Evolutionary conservation across 64 coral and sea anemone genomes (phyloP).

Genomic region (Orbicella faveolata): DNA sequence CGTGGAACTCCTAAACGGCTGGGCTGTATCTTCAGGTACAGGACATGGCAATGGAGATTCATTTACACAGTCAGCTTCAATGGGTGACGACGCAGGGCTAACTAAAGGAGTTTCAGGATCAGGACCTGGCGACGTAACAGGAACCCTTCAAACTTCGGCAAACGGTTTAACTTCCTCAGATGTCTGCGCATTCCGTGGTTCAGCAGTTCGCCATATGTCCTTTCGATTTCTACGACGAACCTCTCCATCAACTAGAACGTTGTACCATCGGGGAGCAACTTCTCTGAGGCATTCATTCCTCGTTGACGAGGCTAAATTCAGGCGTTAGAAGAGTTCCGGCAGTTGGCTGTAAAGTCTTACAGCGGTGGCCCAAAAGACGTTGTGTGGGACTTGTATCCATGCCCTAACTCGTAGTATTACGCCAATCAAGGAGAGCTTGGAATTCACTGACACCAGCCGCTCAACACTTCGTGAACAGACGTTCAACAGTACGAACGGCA

Average conservation of each 20-base stretch:
- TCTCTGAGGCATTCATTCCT: not conserved
- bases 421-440: slow-evolving; percentile 9
- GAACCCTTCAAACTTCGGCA: too few species aligned
- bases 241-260: not conserved
- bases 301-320: not conserved
- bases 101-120: too few species aligned
- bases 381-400: not conserved
- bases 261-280: not conserved
- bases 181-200: too few species aligned
- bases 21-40: too few species aligned
- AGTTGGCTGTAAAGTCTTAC: not conserved
- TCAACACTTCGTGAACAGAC: not conserved
- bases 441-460: slow-evolving; percentile 6
- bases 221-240: too few species aligned
- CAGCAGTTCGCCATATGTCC: too few species aligned
- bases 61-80: too few species aligned
- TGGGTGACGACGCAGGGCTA: too few species aligned
- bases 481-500: not conserved
- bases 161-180: too few species aligned
- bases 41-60: too few species aligned
- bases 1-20: too few species aligned
- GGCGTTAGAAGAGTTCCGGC: not conserved
- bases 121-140: too few species aligned
- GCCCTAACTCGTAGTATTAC: not conserved
- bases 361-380: not conserved